phyloP scores from a whole-genome alignment of 2,888 invertebrate genomes.

The Enchytraeus crypticus region DNA sequence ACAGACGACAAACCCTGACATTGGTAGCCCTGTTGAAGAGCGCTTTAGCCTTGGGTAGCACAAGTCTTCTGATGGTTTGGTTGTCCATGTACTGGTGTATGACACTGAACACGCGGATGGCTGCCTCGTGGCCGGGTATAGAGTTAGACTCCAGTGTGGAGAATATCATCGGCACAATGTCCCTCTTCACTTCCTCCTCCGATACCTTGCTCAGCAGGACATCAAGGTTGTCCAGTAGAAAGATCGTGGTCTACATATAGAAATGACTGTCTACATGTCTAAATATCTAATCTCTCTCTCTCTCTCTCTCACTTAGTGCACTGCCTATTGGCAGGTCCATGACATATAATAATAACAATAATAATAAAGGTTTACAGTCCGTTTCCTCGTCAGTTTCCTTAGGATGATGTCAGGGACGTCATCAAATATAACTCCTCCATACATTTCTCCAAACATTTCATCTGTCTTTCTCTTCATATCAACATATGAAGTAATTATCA shows the following conservation, averaged over 20 bases:
- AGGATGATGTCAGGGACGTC: too few relatives aligned
- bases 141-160: constrained; percentile 77
- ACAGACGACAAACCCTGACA: constrained; percentile 33
- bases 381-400: too few relatives aligned
- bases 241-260: constrained; percentile 66
- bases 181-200: constrained; percentile 66
- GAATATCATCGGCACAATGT: constrained; percentile 77
- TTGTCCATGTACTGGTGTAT: constrained; percentile 77
- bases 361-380: too few relatives aligned
- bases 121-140: constrained; percentile 83
- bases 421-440: too few relatives aligned
- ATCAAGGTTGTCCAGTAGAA: constrained; percentile 79
- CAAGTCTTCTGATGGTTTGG: constrained; percentile 66
- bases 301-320: too few relatives aligned
- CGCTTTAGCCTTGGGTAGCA: constrained; percentile 70
- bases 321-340: too few relatives aligned
- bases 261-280: neutral
- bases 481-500: too few relatives aligned
- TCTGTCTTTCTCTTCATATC: too few relatives aligned
- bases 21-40: constrained; percentile 55
- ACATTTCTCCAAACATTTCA: too few relatives aligned
- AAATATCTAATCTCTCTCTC: too few relatives aligned
- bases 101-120: constrained; percentile 75
- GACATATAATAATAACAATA: too few relatives aligned
- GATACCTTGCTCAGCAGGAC: constrained; percentile 78